phyloP scores from a whole-genome alignment of 2,113 vertebrate species.

The Pygoscelis antarcticus region DNA sequence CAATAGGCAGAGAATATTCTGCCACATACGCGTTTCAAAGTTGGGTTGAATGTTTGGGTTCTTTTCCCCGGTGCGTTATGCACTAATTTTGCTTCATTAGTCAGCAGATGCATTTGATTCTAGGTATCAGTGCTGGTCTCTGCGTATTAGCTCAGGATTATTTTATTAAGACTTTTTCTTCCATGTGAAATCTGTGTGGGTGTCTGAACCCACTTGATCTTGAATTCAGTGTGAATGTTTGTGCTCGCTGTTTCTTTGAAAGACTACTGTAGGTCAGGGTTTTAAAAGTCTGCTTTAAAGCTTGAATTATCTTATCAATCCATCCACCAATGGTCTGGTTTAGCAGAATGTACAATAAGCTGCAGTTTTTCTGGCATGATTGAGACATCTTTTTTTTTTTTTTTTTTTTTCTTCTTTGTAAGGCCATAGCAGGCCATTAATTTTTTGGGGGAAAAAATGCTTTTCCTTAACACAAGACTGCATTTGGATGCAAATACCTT shows the following conservation, averaged over 20 bases:
- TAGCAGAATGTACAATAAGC: background rate
- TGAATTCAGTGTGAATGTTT: background rate
- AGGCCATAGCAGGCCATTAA: background rate
- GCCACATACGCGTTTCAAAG: background rate
- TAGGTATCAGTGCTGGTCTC: background rate
- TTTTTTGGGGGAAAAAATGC: background rate
- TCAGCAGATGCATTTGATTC: background rate
- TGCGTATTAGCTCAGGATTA: background rate
- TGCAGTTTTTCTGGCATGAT: background rate
- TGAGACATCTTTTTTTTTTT: background rate
- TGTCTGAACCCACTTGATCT: background rate
- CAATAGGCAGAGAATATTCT: background rate
- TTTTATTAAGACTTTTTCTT: background rate
- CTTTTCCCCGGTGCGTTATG: accelerated
- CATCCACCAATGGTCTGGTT: background rate
- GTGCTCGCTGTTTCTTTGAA: background rate
- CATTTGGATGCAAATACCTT: background rate
- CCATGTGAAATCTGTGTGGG: background rate
- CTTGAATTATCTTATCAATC: background rate
- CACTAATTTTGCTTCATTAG: background rate
- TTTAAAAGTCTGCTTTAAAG: background rate
- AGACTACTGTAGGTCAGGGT: background rate
- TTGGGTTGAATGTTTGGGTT: background rate
- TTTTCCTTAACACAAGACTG: background rate
- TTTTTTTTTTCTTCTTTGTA: background rate